A percentile compares a stretch with the other conserved stretches of the same genome.
phyloP scores from a whole-genome alignment of 2,797 vertebrate genomes.

The Nothura maculosa region DNA sequence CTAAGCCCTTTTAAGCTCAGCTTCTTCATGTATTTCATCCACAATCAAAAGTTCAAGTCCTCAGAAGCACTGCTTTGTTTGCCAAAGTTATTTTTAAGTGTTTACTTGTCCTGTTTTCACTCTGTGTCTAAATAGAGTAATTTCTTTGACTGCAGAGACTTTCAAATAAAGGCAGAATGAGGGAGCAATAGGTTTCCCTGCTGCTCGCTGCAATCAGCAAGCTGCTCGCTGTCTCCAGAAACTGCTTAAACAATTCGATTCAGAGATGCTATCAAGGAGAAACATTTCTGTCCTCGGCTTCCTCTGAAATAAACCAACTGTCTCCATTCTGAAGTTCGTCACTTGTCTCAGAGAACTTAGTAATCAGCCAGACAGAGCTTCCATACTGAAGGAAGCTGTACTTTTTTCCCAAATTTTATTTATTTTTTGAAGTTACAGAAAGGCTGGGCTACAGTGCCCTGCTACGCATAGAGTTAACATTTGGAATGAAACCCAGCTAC shows the following conservation, averaged over 20 bases:
- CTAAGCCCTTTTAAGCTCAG: neutral
- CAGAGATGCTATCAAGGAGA: constrained; percentile 24
- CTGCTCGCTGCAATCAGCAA: neutral
- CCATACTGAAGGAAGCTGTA: neutral
- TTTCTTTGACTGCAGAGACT: neutral
- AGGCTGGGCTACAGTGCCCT: neutral
- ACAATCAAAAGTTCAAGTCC: neutral
- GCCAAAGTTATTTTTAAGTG: constrained; percentile 27
- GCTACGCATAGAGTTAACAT: neutral
- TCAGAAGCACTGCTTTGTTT: constrained; percentile 5
- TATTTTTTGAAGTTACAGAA: neutral
- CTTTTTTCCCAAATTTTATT: too few relatives aligned
- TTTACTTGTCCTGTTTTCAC: neutral
- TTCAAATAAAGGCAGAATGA: constrained; percentile 1
- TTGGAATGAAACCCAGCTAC: neutral
- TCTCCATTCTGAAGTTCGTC: constrained; percentile 6
- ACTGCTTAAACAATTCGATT: constrained; percentile 37
- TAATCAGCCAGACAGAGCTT: constrained; percentile 3
- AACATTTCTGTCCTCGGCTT: constrained; percentile 20
- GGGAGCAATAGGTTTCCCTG: constrained; percentile 20
- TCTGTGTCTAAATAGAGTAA: neutral
- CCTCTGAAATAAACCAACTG: constrained; percentile 41
- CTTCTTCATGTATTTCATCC: neutral
- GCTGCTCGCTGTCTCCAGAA: neutral
- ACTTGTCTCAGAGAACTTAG: neutral